Percentiles rank a stretch among this genome's conserved stretches.
Evolutionary conservation across 1,140 invertebrate genomes (phyloP).

Genomic region (Drosophila malerkotliana): DNA sequence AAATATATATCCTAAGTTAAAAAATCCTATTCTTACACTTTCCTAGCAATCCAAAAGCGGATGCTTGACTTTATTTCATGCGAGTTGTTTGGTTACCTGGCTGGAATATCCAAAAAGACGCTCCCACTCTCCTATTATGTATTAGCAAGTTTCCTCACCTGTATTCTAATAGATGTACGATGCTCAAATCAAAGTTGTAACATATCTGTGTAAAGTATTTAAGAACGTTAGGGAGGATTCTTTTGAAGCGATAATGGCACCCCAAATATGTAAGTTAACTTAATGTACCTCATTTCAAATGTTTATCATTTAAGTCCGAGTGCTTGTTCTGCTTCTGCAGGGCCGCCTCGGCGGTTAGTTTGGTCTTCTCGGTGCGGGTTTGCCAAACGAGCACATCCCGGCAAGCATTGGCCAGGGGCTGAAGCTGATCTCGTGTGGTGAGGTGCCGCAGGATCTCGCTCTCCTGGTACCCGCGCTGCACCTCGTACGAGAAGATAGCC

Average conservation of each 20-base stretch:
- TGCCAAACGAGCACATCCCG: constrained; percentile 99
- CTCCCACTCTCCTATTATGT: background rate
- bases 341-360: constrained; percentile 88
- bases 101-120: background rate
- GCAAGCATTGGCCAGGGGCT: constrained; percentile 95
- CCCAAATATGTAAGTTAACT: background rate
- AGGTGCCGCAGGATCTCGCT: constrained; percentile 94
- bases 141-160: constrained; percentile 9
- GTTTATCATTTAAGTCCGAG: constrained; percentile 82
- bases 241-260: background rate
- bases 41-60: too few species aligned
- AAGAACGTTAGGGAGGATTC: background rate
- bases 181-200: constrained; percentile 43
- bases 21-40: background rate
- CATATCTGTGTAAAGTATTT: constrained; percentile 30
- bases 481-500: constrained; percentile 91
- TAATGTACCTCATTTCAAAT: background rate
- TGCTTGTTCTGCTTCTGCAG: constrained; percentile 84
- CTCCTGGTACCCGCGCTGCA: constrained; percentile 95
- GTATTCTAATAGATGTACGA: constrained; percentile 19
- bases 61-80: too few species aligned
- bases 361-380: constrained; percentile 95
- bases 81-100: background rate
- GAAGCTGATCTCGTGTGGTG: constrained; percentile 91
- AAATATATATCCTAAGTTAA: background rate